A percentile compares a stretch with the other conserved stretches of the same genome.
Evolutionary conservation across 2,797 vertebrate species (phyloP).

Genomic region (Anomalospiza imberbis): DNA sequence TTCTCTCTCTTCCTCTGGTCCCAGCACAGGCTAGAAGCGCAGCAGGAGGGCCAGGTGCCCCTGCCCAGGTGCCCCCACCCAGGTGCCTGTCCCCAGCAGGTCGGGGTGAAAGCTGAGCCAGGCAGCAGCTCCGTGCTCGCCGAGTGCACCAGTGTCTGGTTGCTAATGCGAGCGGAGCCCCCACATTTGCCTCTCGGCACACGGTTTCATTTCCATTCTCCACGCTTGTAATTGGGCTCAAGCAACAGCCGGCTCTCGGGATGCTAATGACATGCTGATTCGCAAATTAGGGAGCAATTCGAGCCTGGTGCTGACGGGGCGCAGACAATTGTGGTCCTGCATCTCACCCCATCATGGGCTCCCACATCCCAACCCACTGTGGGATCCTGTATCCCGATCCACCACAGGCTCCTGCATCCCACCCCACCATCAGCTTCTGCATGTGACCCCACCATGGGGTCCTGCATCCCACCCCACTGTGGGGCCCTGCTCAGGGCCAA

Average conservation of each 20-base stretch:
- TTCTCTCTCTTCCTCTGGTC: not conserved
- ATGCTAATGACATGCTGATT: constrained; percentile 53
- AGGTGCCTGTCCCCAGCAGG: rapidly evolving
- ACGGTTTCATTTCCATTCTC: constrained; percentile 56
- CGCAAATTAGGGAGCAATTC: constrained; percentile 40
- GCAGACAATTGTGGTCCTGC: rapidly evolving
- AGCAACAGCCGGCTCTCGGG: constrained; percentile 32
- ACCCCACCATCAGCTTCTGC: not conserved
- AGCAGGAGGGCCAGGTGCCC: not conserved
- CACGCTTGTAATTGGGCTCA: constrained; percentile 42
- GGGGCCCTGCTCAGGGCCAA: not conserved
- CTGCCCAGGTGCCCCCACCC: not conserved
- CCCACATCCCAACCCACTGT: not conserved
- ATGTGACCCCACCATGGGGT: rapidly evolving
- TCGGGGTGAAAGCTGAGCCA: constrained; percentile 35
- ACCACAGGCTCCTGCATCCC: not conserved
- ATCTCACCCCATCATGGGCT: not conserved
- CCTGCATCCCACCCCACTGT: not conserved
- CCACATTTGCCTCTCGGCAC: constrained; percentile 21
- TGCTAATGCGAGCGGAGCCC: not conserved
- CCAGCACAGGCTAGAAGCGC: not conserved
- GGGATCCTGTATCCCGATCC: not conserved
- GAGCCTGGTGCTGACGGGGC: not conserved
- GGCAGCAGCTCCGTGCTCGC: not conserved
- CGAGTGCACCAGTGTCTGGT: constrained; percentile 20